These are phyloP conservation scores for Leptinotarsa juncta DNA, from an alignment of 2,888 invertebrate species.

Conservation along the genomic window DNA sequence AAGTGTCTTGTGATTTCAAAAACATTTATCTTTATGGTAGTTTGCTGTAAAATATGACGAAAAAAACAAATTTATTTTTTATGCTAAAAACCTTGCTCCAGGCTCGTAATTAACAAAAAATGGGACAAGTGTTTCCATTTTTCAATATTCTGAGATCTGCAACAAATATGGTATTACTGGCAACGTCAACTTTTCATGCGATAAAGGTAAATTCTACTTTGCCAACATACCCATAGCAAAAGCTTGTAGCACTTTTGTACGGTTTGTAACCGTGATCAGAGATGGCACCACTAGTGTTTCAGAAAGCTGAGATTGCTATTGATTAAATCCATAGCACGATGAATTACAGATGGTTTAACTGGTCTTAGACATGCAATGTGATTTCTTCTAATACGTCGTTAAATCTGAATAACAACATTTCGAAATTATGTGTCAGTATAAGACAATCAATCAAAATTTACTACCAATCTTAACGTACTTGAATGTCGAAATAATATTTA, in stretches of 20 bases:
- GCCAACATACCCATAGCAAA: neutral
- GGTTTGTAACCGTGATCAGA: neutral
- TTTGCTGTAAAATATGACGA: no score
- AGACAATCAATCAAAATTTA: no score
- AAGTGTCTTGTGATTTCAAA: no score
- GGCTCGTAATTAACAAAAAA: no score
- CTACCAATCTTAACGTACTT: no score
- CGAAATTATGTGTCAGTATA: no score
- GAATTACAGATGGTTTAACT: neutral
- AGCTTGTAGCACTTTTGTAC: neutral
- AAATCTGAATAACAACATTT: neutral
- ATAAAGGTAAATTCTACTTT: neutral
- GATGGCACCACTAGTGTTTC: neutral
- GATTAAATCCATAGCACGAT: neutral
- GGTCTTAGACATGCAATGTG: neutral
- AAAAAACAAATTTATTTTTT: no score
- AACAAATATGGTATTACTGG: neutral
- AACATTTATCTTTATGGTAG: no score
- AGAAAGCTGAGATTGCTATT: neutral
- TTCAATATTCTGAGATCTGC: neutral
- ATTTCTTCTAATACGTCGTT: neutral
- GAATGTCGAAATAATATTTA: no score
- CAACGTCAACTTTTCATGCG: neutral
- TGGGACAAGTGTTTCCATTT: neutral
- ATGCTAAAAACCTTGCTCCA: no score